These are phyloP conservation scores for Coracopsis vasa DNA, from an alignment of 2,113 vertebrate species.

Conservation along the genomic window DNA sequence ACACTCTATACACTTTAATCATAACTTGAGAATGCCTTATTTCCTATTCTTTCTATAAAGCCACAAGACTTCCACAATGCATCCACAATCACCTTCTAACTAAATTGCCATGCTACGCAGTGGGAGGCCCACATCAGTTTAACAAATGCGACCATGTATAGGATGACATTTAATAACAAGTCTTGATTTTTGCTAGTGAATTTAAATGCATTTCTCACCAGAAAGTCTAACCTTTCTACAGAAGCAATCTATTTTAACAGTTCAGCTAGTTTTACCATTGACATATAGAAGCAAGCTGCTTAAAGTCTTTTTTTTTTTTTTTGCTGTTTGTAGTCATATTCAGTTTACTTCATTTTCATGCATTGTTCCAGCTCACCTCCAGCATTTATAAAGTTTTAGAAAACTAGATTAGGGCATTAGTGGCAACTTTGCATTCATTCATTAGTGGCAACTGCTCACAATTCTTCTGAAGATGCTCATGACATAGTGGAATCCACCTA, in stretches of 20 bases:
- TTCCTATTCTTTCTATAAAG: background rate
- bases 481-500: background rate
- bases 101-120: background rate
- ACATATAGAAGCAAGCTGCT: background rate
- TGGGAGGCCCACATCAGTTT: background rate
- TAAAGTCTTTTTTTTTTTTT: background rate
- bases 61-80: background rate
- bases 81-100: background rate
- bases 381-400: background rate
- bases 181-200: background rate
- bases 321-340: background rate
- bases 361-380: background rate
- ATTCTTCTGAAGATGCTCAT: background rate
- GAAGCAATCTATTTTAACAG: background rate
- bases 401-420: background rate
- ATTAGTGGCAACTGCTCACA: background rate
- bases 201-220: background rate
- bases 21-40: background rate
- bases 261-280: background rate
- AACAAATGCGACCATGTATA: background rate
- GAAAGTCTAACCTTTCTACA: background rate
- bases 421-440: background rate
- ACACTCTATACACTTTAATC: background rate
- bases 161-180: background rate
- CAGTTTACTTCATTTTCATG: background rate